Evolutionary conservation across 2,113 vertebrate genomes (phyloP).

Genomic region (pig (Sus scrofa)): T2T-Sscrofa CM000826.6:79603501-79604000

Average conservation of each 20-base stretch:
- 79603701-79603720: background rate
- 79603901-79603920: background rate
- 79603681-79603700: background rate
- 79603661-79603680: background rate
- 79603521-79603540: background rate
- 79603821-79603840: background rate
- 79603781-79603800: background rate
- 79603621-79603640: background rate
- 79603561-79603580: background rate
- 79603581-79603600: background rate
- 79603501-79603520: background rate
- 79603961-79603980: background rate
- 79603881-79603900: background rate
- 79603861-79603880: background rate
- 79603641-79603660: background rate
- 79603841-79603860: background rate
- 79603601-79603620: background rate
- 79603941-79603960: conserved; percentile 14
- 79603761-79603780: background rate
- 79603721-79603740: background rate
- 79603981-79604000: background rate
- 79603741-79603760: background rate
- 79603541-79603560: background rate
- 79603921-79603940: background rate
- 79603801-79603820: background rate